These are phyloP conservation scores for Adineta ricciae DNA, from an alignment of 2,888 invertebrate genomes.

Conservation along the genomic window DNA sequence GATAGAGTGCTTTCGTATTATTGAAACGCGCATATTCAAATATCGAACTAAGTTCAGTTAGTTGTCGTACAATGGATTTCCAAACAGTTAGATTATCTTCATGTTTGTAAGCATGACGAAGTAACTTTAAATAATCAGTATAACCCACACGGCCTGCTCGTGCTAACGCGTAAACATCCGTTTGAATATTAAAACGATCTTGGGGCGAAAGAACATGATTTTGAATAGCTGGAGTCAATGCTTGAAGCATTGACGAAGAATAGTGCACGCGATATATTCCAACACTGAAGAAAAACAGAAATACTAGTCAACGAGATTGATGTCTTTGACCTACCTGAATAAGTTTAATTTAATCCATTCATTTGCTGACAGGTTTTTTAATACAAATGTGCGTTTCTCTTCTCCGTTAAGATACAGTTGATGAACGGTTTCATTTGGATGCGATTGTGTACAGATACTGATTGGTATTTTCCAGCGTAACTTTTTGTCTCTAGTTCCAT, in stretches of 20 bases:
- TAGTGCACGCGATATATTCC: constrained; percentile 9
- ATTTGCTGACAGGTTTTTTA: not conserved
- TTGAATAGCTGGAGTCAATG: not conserved
- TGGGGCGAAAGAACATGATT: not conserved
- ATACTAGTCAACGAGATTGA: not conserved
- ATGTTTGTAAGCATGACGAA: not conserved
- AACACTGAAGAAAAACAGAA: not conserved
- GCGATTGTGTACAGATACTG: not conserved
- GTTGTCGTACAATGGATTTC: constrained; percentile 3
- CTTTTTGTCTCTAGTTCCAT: not conserved
- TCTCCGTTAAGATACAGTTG: not conserved
- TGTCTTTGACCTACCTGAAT: not conserved
- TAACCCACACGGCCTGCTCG: not conserved
- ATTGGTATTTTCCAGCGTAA: constrained; percentile 16
- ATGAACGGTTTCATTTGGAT: not conserved
- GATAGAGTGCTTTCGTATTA: not conserved
- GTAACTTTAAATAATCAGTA: constrained; percentile 8
- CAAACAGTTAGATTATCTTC: constrained; percentile 4
- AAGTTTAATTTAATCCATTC: constrained; percentile 21
- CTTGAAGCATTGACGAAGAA: not conserved
- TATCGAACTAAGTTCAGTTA: constrained; percentile 11
- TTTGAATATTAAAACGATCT: constrained; percentile 18
- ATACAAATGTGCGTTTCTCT: not conserved
- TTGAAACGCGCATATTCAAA: not conserved
- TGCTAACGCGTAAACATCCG: not conserved